These are phyloP conservation scores for Aphelocoma californica DNA, from an alignment of 2,797 vertebrate genomes.

Conservation along the genomic window DNA sequence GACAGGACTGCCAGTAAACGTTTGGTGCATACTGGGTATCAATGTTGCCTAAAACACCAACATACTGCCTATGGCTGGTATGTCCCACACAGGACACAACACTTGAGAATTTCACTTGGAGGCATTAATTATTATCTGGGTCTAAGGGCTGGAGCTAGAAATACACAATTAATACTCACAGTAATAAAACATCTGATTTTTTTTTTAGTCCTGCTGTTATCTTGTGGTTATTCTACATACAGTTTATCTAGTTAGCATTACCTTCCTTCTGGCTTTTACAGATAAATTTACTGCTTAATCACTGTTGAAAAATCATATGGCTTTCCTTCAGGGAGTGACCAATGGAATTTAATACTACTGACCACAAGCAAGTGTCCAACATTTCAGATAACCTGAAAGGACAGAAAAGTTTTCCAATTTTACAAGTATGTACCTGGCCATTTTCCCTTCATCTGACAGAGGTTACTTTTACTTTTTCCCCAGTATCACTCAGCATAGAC, in stretches of 20 bases:
- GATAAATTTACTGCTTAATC: neutral
- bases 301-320: neutral
- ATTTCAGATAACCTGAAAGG: slow-evolving; percentile 6
- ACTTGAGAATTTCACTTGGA: neutral
- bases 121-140: neutral
- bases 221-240: neutral
- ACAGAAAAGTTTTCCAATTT: neutral
- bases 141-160: neutral
- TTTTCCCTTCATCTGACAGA: neutral
- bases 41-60: neutral
- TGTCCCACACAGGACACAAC: neutral
- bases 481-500: neutral
- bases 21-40: neutral
- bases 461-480: neutral
- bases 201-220: neutral
- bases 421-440: neutral
- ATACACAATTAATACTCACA: neutral
- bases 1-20: neutral
- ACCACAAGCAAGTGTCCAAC: neutral
- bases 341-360: neutral
- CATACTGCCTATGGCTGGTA: neutral
- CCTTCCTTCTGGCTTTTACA: neutral
- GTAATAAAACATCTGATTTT: neutral
- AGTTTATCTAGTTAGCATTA: neutral
- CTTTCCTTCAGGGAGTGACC: neutral